Evolutionary conservation across 2,888 invertebrate genomes (phyloP), one percentile per base, ranked within the genome.

Genomic region (Parnassius apollo): DNA sequence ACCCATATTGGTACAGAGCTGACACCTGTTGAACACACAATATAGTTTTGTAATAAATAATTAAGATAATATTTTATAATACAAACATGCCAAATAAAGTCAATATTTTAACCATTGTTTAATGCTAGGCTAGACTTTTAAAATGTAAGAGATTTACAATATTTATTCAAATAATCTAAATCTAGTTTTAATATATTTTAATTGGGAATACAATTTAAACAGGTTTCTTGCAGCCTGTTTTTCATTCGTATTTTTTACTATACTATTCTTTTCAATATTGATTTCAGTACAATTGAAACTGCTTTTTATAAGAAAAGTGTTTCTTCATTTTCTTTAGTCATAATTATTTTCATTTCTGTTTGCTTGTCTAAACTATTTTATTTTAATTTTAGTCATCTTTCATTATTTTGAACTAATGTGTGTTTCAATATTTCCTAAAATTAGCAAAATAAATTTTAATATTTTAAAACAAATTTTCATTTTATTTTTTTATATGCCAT

Each of bases 261-360:
- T 65, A 67, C 69, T 63, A 63, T 71, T 63, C 64, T 73, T 72
- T 72, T 67, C 69, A 73, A 73, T 73, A 61, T 61, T 57, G 55
- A 63, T 60, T 63, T 67, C 60, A 57, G 57, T 57, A 62, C 55
- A 35, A 64, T 71, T 68, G 78, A 78, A 83, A 80, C 72, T 71
- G 70, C 86, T 86, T 88, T 85, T 86, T 77, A 67, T 65, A 75
- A 74, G 71, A 79, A 86, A 87, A 87, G 86, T 79, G 74, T 82
- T 85, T 85, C 75, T 76, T 73, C 71, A 71, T 69, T 65, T 69
- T 75, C 61, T 75, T 57, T 74, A 69, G 74, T 70, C 71, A 70
- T 65, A 67, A 66, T 62, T 69, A 60, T 69, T 69, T 62, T 68
- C 65, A 67, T 62, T 71, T 68, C 64, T 64, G 42, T 64, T 57